phyloP scores from a whole-genome alignment of 2,888 invertebrate species.

The Ligdia adustata region DNA sequence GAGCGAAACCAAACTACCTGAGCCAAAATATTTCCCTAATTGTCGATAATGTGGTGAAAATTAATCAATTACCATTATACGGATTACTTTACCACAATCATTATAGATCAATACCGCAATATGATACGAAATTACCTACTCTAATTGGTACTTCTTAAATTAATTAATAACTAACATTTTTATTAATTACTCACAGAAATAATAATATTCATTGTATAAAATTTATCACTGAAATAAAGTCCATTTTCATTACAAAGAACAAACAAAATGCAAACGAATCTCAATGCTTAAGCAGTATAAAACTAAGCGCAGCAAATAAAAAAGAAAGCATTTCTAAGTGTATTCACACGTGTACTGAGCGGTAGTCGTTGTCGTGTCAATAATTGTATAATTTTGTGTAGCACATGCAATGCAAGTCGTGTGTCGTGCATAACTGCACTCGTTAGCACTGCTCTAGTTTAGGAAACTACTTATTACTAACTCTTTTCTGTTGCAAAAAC shows the following conservation, averaged over 20 bases:
- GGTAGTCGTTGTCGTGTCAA: constrained; percentile 29
- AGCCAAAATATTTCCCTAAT: no score
- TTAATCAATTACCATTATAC: no score
- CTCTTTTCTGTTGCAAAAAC: constrained; percentile 12
- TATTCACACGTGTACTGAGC: constrained; percentile 15
- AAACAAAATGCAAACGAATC: not conserved
- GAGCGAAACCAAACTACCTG: no score
- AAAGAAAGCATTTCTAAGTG: constrained; percentile 1
- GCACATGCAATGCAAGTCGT: constrained; percentile 25
- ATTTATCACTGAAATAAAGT: no score
- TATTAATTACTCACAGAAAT: no score
- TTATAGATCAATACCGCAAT: no score
- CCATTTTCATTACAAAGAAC: not conserved
- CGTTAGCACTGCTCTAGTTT: constrained; percentile 31
- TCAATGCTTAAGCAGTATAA: not conserved
- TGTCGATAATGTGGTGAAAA: no score
- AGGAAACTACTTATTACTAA: constrained; percentile 20
- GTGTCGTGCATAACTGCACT: constrained; percentile 36
- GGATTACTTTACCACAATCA: no score
- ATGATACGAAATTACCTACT: no score
- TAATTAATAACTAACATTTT: no score
- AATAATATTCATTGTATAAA: no score
- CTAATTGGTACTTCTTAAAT: no score
- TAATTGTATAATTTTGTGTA: constrained; percentile 35
- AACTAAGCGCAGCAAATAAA: not conserved